phyloP scores from a whole-genome alignment of 2,113 vertebrate species.

The Lophius piscatorius region DNA sequence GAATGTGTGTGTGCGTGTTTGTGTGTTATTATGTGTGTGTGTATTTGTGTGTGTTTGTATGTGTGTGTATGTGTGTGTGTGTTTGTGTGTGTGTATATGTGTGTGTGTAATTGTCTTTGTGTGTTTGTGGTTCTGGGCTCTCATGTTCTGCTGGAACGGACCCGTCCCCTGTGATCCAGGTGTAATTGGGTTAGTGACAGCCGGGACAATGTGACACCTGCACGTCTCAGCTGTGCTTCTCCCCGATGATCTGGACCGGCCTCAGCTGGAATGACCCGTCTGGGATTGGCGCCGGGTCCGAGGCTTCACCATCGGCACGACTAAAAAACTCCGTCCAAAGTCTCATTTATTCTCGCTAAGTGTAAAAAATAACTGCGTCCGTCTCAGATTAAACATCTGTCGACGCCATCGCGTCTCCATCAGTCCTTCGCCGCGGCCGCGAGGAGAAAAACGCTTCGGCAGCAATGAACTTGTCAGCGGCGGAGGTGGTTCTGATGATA shows the following conservation, averaged over 20 bases:
- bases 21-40: conserved; percentile 12
- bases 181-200: conserved; percentile 78
- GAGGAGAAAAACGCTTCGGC: too few relatives aligned
- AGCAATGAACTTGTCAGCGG: too few relatives aligned
- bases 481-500: too few relatives aligned
- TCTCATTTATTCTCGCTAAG: neutral
- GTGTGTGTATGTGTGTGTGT: conserved; percentile 9
- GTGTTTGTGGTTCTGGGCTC: too few relatives aligned
- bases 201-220: conserved; percentile 76
- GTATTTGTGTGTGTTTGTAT: neutral
- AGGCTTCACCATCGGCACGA: conserved; percentile 21
- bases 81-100: conserved; percentile 10
- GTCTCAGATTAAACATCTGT: too few relatives aligned
- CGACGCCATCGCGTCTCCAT: too few relatives aligned
- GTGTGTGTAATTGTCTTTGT: conserved; percentile 19
- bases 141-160: conserved; percentile 22
- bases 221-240: conserved; percentile 68
- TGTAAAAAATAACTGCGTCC: neutral
- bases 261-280: conserved; percentile 37
- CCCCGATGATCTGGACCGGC: conserved; percentile 60
- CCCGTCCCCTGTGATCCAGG: conserved; percentile 55
- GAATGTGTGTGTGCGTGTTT: neutral
- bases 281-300: conserved; percentile 54
- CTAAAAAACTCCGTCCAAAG: conserved; percentile 47
- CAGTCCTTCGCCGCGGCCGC: too few relatives aligned